phyloP scores from a whole-genome alignment of 2,113 vertebrate species.

The Chamaetylas fuelleborni region DNA sequence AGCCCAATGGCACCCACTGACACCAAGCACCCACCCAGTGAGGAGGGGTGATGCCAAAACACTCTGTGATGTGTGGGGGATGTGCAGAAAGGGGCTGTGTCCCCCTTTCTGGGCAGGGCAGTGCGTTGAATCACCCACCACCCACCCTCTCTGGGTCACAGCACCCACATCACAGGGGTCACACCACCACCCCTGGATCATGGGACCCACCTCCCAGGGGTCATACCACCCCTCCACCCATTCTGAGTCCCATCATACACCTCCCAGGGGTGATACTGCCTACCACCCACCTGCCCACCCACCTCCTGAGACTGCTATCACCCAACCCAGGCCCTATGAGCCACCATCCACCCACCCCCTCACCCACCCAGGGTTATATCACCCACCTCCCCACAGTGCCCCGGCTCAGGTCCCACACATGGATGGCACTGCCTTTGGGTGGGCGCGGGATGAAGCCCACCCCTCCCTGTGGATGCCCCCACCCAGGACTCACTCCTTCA shows the following conservation, averaged over 20 bases:
- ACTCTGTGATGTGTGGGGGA: background rate
- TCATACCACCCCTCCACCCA: background rate
- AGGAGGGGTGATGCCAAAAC: background rate
- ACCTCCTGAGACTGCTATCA: background rate
- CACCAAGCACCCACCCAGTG: background rate
- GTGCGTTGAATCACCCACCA: background rate
- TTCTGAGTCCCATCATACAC: too few species aligned
- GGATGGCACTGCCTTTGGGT: background rate
- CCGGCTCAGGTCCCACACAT: rapidly evolving
- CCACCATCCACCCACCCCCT: background rate
- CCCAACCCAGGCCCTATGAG: background rate
- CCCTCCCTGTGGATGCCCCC: background rate
- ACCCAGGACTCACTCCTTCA: slow-evolving; percentile 86
- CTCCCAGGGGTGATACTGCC: background rate
- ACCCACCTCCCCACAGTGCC: background rate
- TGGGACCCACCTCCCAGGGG: background rate
- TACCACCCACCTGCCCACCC: background rate
- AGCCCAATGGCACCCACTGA: rapidly evolving
- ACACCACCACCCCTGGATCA: background rate
- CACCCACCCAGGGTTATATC: background rate
- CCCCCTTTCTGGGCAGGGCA: background rate
- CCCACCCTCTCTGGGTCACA: background rate
- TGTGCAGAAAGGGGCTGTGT: rapidly evolving
- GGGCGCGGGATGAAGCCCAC: rapidly evolving
- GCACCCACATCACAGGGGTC: background rate